phyloP scores from a whole-genome alignment of 2,888 invertebrate species.

The Druceiella hillmani region DNA sequence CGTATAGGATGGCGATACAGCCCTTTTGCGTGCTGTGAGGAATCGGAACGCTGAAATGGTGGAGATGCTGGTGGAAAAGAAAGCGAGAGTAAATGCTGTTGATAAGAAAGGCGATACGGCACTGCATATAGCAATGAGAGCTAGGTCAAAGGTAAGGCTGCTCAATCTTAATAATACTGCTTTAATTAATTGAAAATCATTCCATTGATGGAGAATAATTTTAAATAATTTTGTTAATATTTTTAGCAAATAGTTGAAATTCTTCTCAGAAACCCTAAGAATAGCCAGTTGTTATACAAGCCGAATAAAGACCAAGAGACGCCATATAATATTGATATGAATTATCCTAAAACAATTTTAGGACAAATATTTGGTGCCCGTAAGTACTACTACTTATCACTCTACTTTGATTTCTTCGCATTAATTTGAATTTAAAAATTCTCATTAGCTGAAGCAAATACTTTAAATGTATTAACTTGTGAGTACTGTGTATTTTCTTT shows the following conservation, averaged over 20 bases:
- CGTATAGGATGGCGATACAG: slow-evolving; percentile 84
- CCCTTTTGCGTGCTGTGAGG: slow-evolving; percentile 85
- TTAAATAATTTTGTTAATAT: background rate
- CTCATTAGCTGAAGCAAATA: too few relatives aligned
- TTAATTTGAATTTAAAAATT: too few relatives aligned
- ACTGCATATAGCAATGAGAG: slow-evolving; percentile 93
- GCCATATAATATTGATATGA: slow-evolving; percentile 95
- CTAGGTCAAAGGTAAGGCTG: slow-evolving; percentile 76
- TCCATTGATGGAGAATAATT: background rate
- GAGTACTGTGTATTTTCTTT: too few relatives aligned
- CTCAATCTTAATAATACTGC: too few relatives aligned
- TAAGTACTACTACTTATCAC: slow-evolving; percentile 40
- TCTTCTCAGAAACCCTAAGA: slow-evolving; percentile 89
- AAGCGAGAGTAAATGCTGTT: slow-evolving; percentile 88
- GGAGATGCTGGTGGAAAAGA: slow-evolving; percentile 82
- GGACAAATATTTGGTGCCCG: slow-evolving; percentile 94
- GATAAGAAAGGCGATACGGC: slow-evolving; percentile 92
- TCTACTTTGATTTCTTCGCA: too few relatives aligned
- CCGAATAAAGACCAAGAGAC: slow-evolving; percentile 95
- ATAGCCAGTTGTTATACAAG: slow-evolving; percentile 89
- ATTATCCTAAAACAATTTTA: slow-evolving; percentile 89
- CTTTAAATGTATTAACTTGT: too few relatives aligned
- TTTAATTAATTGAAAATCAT: background rate
- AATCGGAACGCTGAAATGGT: slow-evolving; percentile 89
- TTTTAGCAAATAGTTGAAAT: slow-evolving; percentile 82